Percentiles rank a stretch among this genome's conserved stretches.
Evolutionary conservation across 2,113 vertebrate species (phyloP).

Genomic region (Numenius arquata): DNA sequence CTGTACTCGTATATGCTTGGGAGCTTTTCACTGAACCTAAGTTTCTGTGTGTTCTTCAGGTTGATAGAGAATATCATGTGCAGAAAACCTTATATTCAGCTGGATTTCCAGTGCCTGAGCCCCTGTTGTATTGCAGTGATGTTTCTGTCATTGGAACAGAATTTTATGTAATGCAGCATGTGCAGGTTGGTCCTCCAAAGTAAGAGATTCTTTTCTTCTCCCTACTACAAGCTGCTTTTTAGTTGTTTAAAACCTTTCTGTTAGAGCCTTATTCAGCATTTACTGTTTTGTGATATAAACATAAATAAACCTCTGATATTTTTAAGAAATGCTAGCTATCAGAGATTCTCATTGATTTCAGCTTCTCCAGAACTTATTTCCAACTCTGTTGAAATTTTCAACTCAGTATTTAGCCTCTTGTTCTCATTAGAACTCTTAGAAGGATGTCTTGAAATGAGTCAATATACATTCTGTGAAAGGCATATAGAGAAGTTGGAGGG

Average conservation of each 20-base stretch:
- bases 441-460: neutral
- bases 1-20: neutral
- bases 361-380: neutral
- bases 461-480: neutral
- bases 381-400: neutral
- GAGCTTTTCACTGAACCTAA: neutral
- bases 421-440: neutral
- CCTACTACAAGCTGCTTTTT: neutral
- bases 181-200: conserved; percentile 73
- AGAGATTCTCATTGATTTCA: neutral
- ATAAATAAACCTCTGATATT: neutral
- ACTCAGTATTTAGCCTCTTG: neutral
- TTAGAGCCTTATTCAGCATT: neutral
- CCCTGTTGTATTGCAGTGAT: conserved; percentile 84
- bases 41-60: conserved; percentile 65
- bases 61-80: conserved; percentile 88
- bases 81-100: conserved; percentile 84
- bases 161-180: conserved; percentile 93
- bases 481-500: neutral
- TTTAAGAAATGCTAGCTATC: neutral
- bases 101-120: conserved; percentile 90
- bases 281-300: neutral
- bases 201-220: neutral
- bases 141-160: conserved; percentile 86
- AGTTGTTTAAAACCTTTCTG: neutral